Percentiles rank a stretch among this genome's conserved stretches.
Evolutionary conservation across 1,140 invertebrate genomes (phyloP).

Genomic region (Lasioglossum baleicum): DNA sequence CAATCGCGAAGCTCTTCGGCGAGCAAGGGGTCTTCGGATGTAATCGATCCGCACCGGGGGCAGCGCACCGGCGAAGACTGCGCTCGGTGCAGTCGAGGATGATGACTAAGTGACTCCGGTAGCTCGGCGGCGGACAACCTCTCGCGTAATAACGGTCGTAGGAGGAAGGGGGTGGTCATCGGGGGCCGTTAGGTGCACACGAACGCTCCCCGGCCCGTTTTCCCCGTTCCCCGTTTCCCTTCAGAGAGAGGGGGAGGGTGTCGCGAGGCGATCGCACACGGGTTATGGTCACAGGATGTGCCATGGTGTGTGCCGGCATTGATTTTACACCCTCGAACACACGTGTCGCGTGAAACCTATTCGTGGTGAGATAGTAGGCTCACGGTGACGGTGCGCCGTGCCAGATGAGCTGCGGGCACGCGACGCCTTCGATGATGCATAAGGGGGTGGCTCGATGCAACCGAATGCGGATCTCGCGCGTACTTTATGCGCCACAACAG

Average conservation of each 20-base stretch:
- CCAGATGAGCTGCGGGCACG: slow-evolving; percentile 76
- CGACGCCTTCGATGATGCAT: slow-evolving; percentile 73
- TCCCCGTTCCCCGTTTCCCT: not conserved
- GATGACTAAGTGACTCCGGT: slow-evolving; percentile 66
- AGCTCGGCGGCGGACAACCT: slow-evolving; percentile 48
- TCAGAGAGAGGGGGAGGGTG: slow-evolving; percentile 18
- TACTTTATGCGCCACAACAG: slow-evolving; percentile 72
- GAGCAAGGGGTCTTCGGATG: not conserved
- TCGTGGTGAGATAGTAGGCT: slow-evolving; percentile 73
- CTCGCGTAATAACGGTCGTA: slow-evolving; percentile 59
- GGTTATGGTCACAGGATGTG: slow-evolving; percentile 66
- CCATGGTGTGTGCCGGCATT: slow-evolving; percentile 68
- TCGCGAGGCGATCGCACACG: slow-evolving; percentile 38
- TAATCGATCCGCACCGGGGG: slow-evolving; percentile 36
- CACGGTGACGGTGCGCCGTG: slow-evolving; percentile 62
- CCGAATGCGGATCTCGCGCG: slow-evolving; percentile 58
- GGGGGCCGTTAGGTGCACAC: slow-evolving; percentile 14
- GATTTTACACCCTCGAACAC: slow-evolving; percentile 74
- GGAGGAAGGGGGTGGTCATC: slow-evolving; percentile 57
- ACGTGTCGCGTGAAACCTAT: slow-evolving; percentile 74
- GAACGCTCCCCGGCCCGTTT: not conserved
- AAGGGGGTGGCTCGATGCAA: slow-evolving; percentile 54
- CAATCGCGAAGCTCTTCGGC: not conserved
- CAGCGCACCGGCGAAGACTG: slow-evolving; percentile 44
- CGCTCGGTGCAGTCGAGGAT: slow-evolving; percentile 55